These are phyloP conservation scores for Gastrophysa polygoni DNA, from an alignment of 2,888 invertebrate genomes.

Conservation along the genomic window DNA sequence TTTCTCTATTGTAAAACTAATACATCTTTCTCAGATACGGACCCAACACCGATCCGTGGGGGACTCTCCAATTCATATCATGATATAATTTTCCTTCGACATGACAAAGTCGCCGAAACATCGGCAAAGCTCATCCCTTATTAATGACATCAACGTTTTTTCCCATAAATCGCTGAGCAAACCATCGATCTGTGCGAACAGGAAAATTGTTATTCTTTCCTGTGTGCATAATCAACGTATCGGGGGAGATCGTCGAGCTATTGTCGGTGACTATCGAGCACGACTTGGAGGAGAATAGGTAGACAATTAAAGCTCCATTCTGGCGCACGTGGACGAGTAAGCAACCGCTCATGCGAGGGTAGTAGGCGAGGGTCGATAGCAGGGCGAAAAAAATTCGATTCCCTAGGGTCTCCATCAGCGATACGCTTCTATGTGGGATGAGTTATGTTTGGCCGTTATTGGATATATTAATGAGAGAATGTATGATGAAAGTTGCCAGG, in stretches of 20 bases:
- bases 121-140: conserved; percentile 30
- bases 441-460: not conserved
- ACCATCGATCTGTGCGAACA: conserved; percentile 37
- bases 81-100: too few relatives aligned
- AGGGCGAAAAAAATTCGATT: conserved; percentile 14
- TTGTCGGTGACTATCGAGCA: conserved; percentile 39
- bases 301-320: conserved; percentile 49
- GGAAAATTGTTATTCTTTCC: conserved; percentile 47
- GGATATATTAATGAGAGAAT: not conserved
- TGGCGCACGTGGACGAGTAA: conserved; percentile 46
- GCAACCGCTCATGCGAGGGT: conserved; percentile 41
- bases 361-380: conserved; percentile 25
- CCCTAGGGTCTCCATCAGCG: not conserved
- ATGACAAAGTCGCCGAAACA: conserved; percentile 13
- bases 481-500: too few relatives aligned
- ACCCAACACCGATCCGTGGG: too few relatives aligned
- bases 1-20: too few relatives aligned
- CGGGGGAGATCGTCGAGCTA: conserved; percentile 32
- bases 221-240: conserved; percentile 36
- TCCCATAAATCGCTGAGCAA: conserved; percentile 39
- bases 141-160: conserved; percentile 31
- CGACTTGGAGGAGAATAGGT: conserved; percentile 45
- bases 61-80: too few relatives aligned
- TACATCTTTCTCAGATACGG: too few relatives aligned
- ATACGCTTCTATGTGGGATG: not conserved